Conservation (phyloP, 1,140 invertebrate genomes). For the Drosophila miranda region DNA sequence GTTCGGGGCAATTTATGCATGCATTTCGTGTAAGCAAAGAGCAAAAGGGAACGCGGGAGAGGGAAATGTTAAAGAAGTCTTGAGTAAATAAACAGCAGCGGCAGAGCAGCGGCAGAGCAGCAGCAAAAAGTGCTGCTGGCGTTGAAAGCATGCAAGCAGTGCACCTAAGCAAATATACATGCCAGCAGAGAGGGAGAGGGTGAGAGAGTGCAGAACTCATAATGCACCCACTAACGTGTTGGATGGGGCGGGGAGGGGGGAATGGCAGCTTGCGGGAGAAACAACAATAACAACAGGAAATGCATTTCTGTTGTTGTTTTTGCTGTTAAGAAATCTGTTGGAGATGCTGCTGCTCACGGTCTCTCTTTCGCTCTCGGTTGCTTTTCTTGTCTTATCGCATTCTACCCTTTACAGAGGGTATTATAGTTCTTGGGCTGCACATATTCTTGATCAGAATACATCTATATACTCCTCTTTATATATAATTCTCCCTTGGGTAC, state of each 20-base stretch:
- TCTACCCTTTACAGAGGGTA: conserved; percentile 1
- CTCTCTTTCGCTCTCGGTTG: conserved; percentile 12
- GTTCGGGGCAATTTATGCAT: conserved; percentile 65
- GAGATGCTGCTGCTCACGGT: conserved; percentile 28
- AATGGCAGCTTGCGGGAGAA: conserved; percentile 29
- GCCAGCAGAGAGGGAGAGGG: conserved; percentile 10
- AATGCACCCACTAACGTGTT: conserved; percentile 55
- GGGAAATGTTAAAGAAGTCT: conserved; percentile 71
- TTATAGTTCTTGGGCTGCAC: too few relatives aligned
- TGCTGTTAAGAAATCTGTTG: conserved; percentile 69
- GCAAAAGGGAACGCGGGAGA: background rate
- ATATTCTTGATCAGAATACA: too few relatives aligned
- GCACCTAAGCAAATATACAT: conserved; percentile 66
- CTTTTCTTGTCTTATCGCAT: conserved; percentile 68
- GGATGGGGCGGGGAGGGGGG: conserved; percentile 2
- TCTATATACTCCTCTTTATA: too few relatives aligned
- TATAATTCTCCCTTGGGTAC: too few relatives aligned
- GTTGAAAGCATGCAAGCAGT: conserved; percentile 72
- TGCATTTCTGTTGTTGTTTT: conserved; percentile 63
- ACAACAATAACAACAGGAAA: conserved; percentile 73
- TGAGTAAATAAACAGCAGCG: conserved; percentile 74
- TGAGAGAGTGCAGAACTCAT: conserved; percentile 34
- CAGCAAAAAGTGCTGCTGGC: conserved; percentile 67
- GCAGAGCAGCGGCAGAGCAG: conserved; percentile 28
- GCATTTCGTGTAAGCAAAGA: conserved; percentile 59